Percentiles rank a stretch among this genome's conserved stretches.
These are phyloP conservation scores for Plebejus anna DNA, from an alignment of 2,888 invertebrate species.

Conservation along the genomic window DNA sequence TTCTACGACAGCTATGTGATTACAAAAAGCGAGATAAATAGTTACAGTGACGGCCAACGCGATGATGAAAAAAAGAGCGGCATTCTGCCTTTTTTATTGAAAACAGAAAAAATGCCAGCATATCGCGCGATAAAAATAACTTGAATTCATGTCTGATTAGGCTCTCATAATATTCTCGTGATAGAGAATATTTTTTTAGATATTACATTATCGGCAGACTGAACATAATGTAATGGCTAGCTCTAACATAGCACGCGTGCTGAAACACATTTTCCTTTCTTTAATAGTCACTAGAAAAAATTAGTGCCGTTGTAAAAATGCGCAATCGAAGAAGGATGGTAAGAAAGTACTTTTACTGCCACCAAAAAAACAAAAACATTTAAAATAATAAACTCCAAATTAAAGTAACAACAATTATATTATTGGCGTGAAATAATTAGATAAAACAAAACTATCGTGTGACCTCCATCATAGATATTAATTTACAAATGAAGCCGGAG, in stretches of 20 bases:
- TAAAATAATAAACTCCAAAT: not conserved
- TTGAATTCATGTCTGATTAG: conserved; percentile 17
- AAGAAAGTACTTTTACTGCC: not conserved
- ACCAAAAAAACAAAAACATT: not conserved
- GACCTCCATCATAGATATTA: conserved; percentile 34
- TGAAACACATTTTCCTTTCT: not conserved
- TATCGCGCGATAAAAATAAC: conserved; percentile 26
- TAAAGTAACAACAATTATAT: not conserved
- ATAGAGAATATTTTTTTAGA: conserved; percentile 23
- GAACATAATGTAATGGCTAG: conserved; percentile 11
- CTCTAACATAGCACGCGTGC: not conserved
- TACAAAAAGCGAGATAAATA: not conserved
- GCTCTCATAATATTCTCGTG: conserved; percentile 13
- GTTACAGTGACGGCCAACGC: not conserved
- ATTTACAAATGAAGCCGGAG: conserved; percentile 38
- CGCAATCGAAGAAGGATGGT: not conserved
- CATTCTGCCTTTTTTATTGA: conserved; percentile 1
- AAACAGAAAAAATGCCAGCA: conserved; percentile 12
- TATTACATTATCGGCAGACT: conserved; percentile 2
- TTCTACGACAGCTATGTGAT: not conserved
- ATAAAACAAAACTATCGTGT: conserved; percentile 28
- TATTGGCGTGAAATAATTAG: not conserved
- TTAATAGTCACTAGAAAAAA: not conserved
- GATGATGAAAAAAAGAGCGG: conserved; percentile 4
- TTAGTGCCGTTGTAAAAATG: not conserved